Conservation (phyloP, 2,113 vertebrate genomes). For the Xenopus laevis region DNA sequence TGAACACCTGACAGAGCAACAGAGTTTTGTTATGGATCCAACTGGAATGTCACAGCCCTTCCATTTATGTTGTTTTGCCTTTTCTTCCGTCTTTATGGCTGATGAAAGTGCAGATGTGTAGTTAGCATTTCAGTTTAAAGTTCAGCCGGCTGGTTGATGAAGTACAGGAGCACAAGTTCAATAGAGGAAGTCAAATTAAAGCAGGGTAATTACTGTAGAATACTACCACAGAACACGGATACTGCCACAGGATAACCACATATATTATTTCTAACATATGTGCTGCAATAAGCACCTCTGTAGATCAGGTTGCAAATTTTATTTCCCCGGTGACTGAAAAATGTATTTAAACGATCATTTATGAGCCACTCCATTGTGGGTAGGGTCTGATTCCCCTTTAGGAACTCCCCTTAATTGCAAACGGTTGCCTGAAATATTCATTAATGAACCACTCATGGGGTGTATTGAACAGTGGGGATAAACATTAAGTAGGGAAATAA, state of each 20-base stretch:
- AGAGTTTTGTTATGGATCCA: too few species aligned
- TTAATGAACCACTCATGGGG: too few species aligned
- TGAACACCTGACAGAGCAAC: too few species aligned
- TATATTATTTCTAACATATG: constrained; percentile 26
- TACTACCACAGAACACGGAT: constrained; percentile 23
- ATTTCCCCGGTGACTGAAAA: not conserved
- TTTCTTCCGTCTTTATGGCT: constrained; percentile 20
- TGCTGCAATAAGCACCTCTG: constrained; percentile 6
- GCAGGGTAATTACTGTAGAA: constrained; percentile 31
- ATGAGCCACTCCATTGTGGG: too few species aligned
- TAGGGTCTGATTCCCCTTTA: too few species aligned
- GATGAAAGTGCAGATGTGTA: constrained; percentile 28
- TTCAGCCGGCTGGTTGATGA: constrained; percentile 36
- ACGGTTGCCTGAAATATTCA: too few species aligned
- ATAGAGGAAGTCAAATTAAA: constrained; percentile 33
- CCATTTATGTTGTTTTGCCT: constrained; percentile 4
- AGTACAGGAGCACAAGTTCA: constrained; percentile 32
- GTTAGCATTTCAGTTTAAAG: constrained; percentile 25
- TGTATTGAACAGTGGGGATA: too few species aligned
- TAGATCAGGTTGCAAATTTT: constrained; percentile 14
- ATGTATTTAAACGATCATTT: too few species aligned
- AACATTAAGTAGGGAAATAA: too few species aligned
- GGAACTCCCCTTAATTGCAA: too few species aligned
- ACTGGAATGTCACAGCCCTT: not conserved
- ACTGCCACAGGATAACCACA: constrained; percentile 15